Evolutionary conservation across 1,140 invertebrate genomes (phyloP).

Genomic region (Mesaphorura yosii): DNA sequence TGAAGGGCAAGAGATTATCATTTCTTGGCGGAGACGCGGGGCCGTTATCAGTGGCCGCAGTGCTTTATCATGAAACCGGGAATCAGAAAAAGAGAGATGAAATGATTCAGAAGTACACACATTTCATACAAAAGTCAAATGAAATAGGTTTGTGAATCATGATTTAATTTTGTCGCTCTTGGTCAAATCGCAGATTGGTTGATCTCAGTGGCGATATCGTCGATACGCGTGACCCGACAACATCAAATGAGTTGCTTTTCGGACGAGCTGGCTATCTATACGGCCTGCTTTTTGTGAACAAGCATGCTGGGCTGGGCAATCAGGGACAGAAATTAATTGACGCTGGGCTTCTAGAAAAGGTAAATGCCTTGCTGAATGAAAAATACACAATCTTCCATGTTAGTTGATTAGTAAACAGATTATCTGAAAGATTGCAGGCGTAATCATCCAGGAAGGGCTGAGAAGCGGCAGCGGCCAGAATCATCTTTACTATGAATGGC

Average conservation of each 20-base stretch:
- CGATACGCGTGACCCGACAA: slow-evolving; percentile 31
- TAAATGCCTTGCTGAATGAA: neutral
- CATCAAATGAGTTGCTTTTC: slow-evolving; percentile 73
- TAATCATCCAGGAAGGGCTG: slow-evolving; percentile 16
- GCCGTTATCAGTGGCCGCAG: slow-evolving; percentile 54
- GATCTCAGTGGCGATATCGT: slow-evolving; percentile 42
- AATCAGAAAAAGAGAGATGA: slow-evolving; percentile 7
- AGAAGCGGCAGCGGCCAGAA: neutral
- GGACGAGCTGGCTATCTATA: slow-evolving; percentile 75
- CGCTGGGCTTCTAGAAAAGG: slow-evolving; percentile 9
- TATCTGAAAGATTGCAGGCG: slow-evolving; percentile 9
- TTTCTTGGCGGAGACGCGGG: slow-evolving; percentile 70
- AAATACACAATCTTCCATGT: too few relatives aligned
- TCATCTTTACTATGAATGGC: slow-evolving; percentile 74
- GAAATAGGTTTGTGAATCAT: neutral
- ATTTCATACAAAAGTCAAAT: neutral
- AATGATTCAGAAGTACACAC: neutral
- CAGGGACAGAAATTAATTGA: slow-evolving; percentile 26
- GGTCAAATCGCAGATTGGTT: slow-evolving; percentile 39
- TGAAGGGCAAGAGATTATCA: slow-evolving; percentile 44
- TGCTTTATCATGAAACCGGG: slow-evolving; percentile 46
- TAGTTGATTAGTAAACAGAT: neutral
- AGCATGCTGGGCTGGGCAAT: too few relatives aligned
- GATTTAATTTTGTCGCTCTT: neutral
- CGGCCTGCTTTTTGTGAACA: slow-evolving; percentile 57